Percentiles rank a stretch among this genome's conserved stretches.
These are phyloP conservation scores for Cyrtonyx montezumae DNA, from an alignment of 2,113 vertebrate genomes.

Conservation along the genomic window DNA sequence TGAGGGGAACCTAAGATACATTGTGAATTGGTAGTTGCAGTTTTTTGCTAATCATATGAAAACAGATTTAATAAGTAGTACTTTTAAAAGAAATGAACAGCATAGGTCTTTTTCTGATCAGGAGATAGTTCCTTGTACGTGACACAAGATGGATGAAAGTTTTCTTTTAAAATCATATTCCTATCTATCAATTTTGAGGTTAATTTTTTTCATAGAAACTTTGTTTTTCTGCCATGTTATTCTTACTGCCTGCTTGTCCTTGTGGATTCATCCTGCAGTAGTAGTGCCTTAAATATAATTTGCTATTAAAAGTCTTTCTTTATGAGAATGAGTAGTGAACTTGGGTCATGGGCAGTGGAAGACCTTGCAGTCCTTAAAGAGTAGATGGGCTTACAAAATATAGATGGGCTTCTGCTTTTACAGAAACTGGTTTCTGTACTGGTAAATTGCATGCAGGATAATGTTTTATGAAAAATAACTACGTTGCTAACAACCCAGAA, in stretches of 20 bases:
- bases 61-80: conserved; percentile 50
- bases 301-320: conserved; percentile 50
- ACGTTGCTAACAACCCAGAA: conserved; percentile 79
- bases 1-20: conserved; percentile 43
- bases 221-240: conserved; percentile 66
- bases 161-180: conserved; percentile 12
- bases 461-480: conserved; percentile 78
- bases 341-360: conserved; percentile 59
- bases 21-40: conserved; percentile 15
- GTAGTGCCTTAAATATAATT: conserved; percentile 59
- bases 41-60: conserved; percentile 36
- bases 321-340: conserved; percentile 58
- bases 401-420: conserved; percentile 77
- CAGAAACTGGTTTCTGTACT: conserved; percentile 70
- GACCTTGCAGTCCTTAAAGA: conserved; percentile 76
- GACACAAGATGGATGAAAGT: neutral
- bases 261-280: conserved; percentile 62
- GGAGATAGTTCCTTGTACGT: neutral
- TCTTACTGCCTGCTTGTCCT: conserved; percentile 70
- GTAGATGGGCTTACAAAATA: conserved; percentile 46
- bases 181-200: conserved; percentile 47
- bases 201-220: conserved; percentile 11
- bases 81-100: conserved; percentile 55
- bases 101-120: conserved; percentile 64
- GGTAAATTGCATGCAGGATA: conserved; percentile 87